A percentile compares a stretch with the other conserved stretches of the same genome.
Conservation (phyloP, 2,113 vertebrate genomes). For the Osmerus mordax region DNA sequence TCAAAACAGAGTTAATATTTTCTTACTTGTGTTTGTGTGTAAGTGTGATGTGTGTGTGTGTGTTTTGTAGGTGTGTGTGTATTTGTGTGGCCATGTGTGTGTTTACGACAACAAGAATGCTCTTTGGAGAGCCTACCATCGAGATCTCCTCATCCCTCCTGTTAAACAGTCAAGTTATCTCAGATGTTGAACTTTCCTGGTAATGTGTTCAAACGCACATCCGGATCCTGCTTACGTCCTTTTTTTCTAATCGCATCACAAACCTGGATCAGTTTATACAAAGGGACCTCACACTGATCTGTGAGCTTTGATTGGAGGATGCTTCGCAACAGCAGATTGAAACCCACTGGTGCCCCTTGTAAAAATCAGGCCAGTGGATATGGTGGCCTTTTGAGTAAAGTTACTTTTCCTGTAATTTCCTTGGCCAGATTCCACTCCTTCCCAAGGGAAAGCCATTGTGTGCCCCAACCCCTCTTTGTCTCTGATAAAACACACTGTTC, state of each 20-base stretch:
- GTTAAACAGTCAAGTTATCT: background rate
- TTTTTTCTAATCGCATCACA: too few relatives aligned
- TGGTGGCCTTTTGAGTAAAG: slow-evolving; percentile 43
- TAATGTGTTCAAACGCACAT: too few relatives aligned
- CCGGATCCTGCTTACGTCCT: too few relatives aligned
- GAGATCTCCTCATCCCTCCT: background rate
- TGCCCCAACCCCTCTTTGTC: background rate
- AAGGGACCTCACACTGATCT: too few relatives aligned
- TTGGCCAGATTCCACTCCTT: slow-evolving; percentile 50
- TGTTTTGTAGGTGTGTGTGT: slow-evolving; percentile 1
- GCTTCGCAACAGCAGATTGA: too few relatives aligned
- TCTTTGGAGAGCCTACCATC: slow-evolving; percentile 13
- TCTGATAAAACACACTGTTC: slow-evolving; percentile 18
- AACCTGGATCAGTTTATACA: too few relatives aligned
- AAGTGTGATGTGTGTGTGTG: background rate
- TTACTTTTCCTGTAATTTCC: slow-evolving; percentile 59
- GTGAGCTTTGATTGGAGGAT: too few relatives aligned
- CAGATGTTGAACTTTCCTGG: too few relatives aligned
- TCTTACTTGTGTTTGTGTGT: too few relatives aligned
- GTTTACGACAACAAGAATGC: slow-evolving; percentile 4
- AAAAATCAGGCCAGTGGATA: slow-evolving; percentile 32
- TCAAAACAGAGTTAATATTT: too few relatives aligned
- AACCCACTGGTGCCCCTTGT: background rate
- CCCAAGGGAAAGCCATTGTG: slow-evolving; percentile 49
- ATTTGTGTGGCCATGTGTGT: slow-evolving; percentile 20